Evolutionary conservation across 2,888 invertebrate genomes (phyloP), one percentile per base, ranked within the genome.

Genomic region (Eueremaeus valkanovi): DNA sequence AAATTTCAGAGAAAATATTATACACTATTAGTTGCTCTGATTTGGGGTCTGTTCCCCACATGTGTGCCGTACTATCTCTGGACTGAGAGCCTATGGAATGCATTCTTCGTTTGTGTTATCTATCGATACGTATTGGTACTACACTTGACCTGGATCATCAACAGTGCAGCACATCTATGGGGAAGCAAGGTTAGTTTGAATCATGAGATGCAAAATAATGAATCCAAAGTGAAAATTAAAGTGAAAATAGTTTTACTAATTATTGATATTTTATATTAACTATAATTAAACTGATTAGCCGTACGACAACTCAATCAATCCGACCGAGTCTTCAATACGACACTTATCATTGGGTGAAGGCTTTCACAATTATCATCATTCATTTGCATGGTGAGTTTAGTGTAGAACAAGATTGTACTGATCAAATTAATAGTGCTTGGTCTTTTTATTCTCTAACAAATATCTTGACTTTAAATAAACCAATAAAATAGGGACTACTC

Each of bases 281-380:
- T n/a, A n/a, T n/a, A n/a, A n/a, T n/a, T n/a, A n/a, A n/a, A n/a
- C n/a, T n/a, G n/a, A n/a, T 80, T 81, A 82, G 78, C 86, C 86
- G 0, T 86, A 86, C 78, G 85, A 86, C 80, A 80, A 81, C 68
- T 78, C 80, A 68, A 84, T 95, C 81, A 90, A 88, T 83, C 93
- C 95, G 0, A 85, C 87, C 0, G 90, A 95, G 45, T 42, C 70
- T 0, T 27, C 70, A 2, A 31, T 58, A 1, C 31, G 74, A 2
- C 74, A 74, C 58, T 27, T 74, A 8, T 16, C 40, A 8, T 24
- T 58, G 74, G 45, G 31, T 1, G 74, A 74, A 72, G 75, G 75
- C 8, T 75, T 55, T 33, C 75, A 75, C 21, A 75, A 75, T 31
- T 75, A 75, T 73, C 75, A 75, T 33, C 76, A 76, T n/a, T n/a